Percentiles rank a stretch among this genome's conserved stretches.
Evolutionary conservation across 2,797 vertebrate genomes (phyloP).

Genomic region (Enteromius trimaculatus): DNA sequence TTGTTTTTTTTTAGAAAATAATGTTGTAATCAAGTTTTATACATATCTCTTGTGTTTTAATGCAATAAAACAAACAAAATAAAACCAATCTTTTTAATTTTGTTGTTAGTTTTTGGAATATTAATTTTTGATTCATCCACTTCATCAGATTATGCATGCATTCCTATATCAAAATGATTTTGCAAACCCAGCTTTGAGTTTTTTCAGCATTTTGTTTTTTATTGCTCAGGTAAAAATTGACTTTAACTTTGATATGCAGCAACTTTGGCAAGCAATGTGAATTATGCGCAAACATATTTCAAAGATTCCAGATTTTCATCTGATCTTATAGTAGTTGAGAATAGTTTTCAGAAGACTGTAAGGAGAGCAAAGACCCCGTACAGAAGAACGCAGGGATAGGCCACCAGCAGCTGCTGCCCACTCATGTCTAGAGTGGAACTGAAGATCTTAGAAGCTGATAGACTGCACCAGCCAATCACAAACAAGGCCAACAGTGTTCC

Average conservation of each 20-base stretch:
- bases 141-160: not conserved
- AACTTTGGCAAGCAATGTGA: not conserved
- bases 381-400: constrained; percentile 84
- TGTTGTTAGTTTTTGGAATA: not conserved
- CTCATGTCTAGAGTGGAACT: constrained; percentile 83
- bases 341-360: constrained; percentile 77
- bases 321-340: not conserved
- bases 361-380: constrained; percentile 86
- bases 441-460: constrained; percentile 88
- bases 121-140: not conserved
- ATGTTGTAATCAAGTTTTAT: constrained; percentile 25
- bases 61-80: constrained; percentile 11
- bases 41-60: constrained; percentile 1
- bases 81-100: not conserved
- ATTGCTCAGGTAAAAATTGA: not conserved
- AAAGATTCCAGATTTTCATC: not conserved
- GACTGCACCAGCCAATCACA: constrained; percentile 83
- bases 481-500: constrained; percentile 75
- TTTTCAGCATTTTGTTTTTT: not conserved
- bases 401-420: constrained; percentile 84
- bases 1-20: constrained; percentile 21
- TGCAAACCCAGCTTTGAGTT: not conserved
- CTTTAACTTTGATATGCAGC: not conserved
- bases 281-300: not conserved
- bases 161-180: not conserved